phyloP scores from a whole-genome alignment of 2,797 vertebrate species.

The Prunella strophiata region DNA sequence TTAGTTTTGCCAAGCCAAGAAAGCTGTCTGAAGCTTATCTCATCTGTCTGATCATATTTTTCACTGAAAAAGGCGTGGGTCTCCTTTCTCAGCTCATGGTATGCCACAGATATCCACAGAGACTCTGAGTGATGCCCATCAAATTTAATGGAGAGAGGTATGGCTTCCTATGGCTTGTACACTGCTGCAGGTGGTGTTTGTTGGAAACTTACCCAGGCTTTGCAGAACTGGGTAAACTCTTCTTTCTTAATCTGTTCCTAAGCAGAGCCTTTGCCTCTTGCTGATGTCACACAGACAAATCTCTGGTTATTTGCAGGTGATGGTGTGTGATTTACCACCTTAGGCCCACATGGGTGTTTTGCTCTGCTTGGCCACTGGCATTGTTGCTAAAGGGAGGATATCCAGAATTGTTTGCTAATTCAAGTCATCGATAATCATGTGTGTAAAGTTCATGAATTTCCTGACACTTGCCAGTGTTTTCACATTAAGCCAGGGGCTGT shows the following conservation, averaged over 20 bases:
- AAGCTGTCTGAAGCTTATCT: slow-evolving; percentile 20
- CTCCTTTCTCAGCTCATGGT: background rate
- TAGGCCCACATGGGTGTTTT: background rate
- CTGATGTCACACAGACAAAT: background rate
- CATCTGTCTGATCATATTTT: background rate
- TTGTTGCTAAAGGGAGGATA: slow-evolving; percentile 42
- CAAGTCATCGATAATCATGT: slow-evolving; percentile 17
- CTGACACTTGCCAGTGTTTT: slow-evolving; percentile 57
- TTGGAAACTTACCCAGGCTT: background rate
- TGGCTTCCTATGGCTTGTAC: background rate
- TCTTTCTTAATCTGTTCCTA: background rate
- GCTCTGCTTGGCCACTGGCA: background rate
- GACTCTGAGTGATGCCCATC: background rate
- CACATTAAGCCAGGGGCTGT: slow-evolving; percentile 53
- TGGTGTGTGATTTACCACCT: background rate
- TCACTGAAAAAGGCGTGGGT: background rate
- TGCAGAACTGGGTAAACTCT: background rate
- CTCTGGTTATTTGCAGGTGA: background rate
- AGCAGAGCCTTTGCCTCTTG: background rate
- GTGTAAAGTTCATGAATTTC: slow-evolving; percentile 43
- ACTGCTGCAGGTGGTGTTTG: background rate
- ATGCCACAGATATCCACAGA: background rate
- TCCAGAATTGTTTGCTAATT: slow-evolving; percentile 52
- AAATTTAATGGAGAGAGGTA: background rate
- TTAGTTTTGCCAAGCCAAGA: slow-evolving; percentile 4